Conservation (phyloP, 1,140 invertebrate genomes). For the Conus betulinus region DNA sequence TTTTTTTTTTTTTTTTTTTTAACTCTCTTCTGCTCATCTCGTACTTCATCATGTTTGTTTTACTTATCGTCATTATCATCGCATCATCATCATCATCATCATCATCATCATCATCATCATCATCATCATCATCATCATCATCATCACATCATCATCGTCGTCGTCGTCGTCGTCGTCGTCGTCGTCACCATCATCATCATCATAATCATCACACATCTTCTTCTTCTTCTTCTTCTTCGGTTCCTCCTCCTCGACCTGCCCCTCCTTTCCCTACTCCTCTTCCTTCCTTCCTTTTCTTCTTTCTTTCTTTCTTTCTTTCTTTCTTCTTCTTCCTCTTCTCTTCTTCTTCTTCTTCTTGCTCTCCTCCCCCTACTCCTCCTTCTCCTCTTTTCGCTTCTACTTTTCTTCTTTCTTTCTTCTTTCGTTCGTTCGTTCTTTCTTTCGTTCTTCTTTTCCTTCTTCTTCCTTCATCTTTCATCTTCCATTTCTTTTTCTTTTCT, state of each 20-base stretch:
- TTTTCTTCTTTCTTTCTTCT: no score
- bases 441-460: no score
- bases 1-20: no score
- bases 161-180: neutral
- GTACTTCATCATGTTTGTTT: neutral
- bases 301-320: neutral
- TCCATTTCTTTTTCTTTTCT: neutral
- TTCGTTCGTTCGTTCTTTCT: no score
- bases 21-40: neutral
- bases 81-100: neutral
- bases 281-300: neutral
- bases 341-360: neutral
- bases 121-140: conserved; percentile 3
- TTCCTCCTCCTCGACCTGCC: neutral
- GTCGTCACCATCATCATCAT: neutral
- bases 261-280: neutral
- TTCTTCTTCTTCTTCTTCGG: no score
- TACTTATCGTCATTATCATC: neutral
- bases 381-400: neutral
- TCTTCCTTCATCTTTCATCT: no score
- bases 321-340: neutral
- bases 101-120: conserved; percentile 7
- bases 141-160: conserved; percentile 5
- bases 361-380: no score
- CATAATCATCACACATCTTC: no score